A percentile compares a stretch with the other conserved stretches of the same genome.
Evolutionary conservation across 35 echinoderm and acorn worm species (phyloP).

Genomic region (Heliocidaris erythrogramma): DNA sequence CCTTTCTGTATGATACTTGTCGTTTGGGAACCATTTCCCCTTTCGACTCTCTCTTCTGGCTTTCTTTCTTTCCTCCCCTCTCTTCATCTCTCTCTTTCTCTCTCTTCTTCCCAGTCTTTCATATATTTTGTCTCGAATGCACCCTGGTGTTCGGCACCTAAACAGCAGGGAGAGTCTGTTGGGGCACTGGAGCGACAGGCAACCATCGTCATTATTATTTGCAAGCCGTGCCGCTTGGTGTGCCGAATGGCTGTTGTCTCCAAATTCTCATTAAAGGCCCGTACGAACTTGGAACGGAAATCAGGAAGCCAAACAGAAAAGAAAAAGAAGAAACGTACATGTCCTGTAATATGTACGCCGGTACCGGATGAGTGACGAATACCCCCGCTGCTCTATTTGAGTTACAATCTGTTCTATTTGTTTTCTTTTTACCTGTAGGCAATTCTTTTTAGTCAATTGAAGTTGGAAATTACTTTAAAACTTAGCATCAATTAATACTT

Average conservation of each 20-base stretch:
- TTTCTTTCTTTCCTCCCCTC: neutral
- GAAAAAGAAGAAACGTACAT: neutral
- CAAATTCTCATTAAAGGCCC: neutral
- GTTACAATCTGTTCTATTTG: neutral
- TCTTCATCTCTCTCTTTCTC: neutral
- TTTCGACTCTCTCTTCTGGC: neutral
- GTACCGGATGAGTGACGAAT: neutral
- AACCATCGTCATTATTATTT: conserved; percentile 34
- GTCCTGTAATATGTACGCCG: neutral
- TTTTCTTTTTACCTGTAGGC: neutral
- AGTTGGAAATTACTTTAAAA: neutral
- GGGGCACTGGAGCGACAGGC: neutral
- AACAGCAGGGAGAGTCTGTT: neutral
- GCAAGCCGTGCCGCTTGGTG: conserved; percentile 21
- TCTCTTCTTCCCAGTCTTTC: neutral
- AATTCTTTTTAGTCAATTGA: neutral
- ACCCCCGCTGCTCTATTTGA: neutral
- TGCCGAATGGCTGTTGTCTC: conserved; percentile 6
- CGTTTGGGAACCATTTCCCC: conserved; percentile 29
- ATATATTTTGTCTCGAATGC: conserved; percentile 30
- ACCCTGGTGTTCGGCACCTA: neutral
- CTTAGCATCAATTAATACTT: neutral
- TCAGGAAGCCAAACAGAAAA: neutral
- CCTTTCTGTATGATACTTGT: conserved; percentile 28
- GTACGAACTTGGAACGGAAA: conserved; percentile 9